These are phyloP conservation scores for Macrosiphum euphorbiae DNA, from an alignment of 2,888 invertebrate species.

Conservation along the genomic window DNA sequence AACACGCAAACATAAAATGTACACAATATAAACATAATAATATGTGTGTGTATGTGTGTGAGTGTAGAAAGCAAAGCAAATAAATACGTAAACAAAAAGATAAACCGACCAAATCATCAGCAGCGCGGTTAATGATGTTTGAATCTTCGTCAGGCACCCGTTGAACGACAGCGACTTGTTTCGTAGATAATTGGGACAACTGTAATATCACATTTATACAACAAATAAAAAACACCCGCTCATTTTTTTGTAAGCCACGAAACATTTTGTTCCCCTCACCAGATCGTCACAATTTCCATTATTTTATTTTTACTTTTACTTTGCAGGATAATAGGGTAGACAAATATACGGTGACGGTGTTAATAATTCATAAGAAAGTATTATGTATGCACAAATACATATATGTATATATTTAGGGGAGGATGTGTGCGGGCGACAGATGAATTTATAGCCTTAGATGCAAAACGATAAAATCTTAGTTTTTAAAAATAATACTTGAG, in stretches of 20 bases:
- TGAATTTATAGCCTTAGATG: no score
- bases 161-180: constrained; percentile 41
- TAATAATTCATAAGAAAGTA: not conserved
- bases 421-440: no score
- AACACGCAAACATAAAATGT: constrained; percentile 35
- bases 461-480: no score
- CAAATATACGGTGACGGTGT: not conserved
- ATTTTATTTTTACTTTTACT: constrained; percentile 10
- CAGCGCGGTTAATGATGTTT: constrained; percentile 39
- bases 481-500: no score
- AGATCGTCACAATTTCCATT: constrained; percentile 16
- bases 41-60: not conserved
- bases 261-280: constrained; percentile 28
- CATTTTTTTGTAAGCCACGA: constrained; percentile 40
- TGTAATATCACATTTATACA: constrained; percentile 54
- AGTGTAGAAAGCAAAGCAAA: constrained; percentile 38
- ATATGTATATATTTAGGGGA: no score
- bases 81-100: constrained; percentile 34
- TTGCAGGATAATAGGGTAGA: constrained; percentile 55
- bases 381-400: not conserved
- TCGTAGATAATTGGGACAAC: constrained; percentile 57
- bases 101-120: constrained; percentile 60
- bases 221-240: not conserved
- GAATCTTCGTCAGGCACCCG: constrained; percentile 28
- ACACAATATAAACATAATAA: constrained; percentile 18